Evolutionary conservation across 2,113 vertebrate species (phyloP), one percentile per base, ranked within the genome.

Genomic region (Zingel zingel): DNA sequence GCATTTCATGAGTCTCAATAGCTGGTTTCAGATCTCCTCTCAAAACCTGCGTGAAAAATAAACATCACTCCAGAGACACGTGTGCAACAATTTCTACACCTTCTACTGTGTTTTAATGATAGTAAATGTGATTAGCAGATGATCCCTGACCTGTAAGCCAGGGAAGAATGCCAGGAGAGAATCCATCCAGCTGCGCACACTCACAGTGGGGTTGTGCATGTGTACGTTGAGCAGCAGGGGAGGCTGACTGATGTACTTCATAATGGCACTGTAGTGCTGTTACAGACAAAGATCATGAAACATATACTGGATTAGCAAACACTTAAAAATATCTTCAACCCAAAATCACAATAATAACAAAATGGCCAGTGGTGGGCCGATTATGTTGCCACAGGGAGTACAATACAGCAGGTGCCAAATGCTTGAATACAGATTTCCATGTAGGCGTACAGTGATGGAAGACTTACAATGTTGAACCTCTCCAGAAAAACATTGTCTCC

Each of bases 1-100:
- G 95, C 98, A 99, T 99, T 94, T 99, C 98, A 75, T 99, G 98
- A 73, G 98, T 99, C 95, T 99, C 98, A 91, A 99, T 99, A 79
- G 98, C 98, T 86, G 98, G 98, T 87, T 98, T 97, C 82, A 99
- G 97, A 89, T 99, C 98, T 3, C 98, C 98, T 90, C 98, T 98
- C 87, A 99, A 88, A 57, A 99, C 98, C 98, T 99, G 89, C 7
- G 23, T 27, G n/a, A 65, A 66, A 50, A 77, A 75, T 16, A 47
- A 63, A 56, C 6, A 0, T 65, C 2, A 67, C 23, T 72, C 57
- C 65, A 66, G 14, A 50, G 65, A 68, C 3, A 57, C 2, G 0
- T 2, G 9, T 25, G 8, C 27, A 63, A 21, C 39, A 21, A 48
- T 33, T 15, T 39, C 27, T 58, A 27, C 13, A 3, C n/a, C n/a